Evolutionary conservation across 2,797 vertebrate genomes (phyloP).

Genomic region (Falco concolor): DNA sequence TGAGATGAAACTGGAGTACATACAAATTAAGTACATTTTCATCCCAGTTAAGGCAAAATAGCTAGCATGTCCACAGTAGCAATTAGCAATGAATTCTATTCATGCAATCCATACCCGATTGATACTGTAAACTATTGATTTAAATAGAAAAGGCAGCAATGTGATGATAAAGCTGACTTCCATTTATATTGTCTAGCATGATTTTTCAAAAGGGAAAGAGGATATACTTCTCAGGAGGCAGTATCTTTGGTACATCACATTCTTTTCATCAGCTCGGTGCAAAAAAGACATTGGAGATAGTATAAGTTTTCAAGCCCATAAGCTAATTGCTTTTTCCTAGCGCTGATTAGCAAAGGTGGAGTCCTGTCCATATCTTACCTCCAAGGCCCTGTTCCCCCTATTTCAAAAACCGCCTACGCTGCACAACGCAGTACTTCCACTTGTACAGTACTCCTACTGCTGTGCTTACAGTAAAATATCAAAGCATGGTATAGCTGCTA

Average conservation of each 20-base stretch:
- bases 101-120: neutral
- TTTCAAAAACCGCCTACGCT: neutral
- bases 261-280: neutral
- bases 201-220: neutral
- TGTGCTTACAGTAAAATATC: neutral
- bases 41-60: neutral
- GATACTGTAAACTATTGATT: neutral
- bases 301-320: neutral
- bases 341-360: neutral
- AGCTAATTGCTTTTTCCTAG: conserved; percentile 6
- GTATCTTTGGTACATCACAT: neutral
- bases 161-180: neutral
- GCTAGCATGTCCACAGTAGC: neutral
- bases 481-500: neutral
- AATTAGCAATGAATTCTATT: neutral
- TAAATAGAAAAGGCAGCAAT: neutral
- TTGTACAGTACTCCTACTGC: neutral
- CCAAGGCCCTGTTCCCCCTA: neutral
- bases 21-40: neutral
- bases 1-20: neutral
- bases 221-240: neutral
- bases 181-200: neutral
- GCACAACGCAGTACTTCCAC: neutral
- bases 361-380: neutral
- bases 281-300: neutral